Conservation (phyloP, 1,140 invertebrate genomes). For the Drosophila fuyamai region DNA sequence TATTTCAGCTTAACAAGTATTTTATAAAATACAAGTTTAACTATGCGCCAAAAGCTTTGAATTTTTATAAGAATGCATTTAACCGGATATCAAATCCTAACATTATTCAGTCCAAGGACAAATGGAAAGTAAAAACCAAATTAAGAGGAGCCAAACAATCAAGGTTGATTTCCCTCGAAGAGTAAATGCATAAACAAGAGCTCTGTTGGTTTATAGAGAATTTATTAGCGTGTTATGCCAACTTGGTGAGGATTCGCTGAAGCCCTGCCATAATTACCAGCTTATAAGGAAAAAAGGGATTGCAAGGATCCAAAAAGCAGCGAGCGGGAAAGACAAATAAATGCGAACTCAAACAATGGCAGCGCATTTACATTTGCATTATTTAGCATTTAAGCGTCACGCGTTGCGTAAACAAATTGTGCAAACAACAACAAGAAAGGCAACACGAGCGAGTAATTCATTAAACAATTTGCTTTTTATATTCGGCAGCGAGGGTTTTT, state of each 20-base stretch:
- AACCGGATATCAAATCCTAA: not conserved
- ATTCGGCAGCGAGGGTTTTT: slow-evolving; percentile 3
- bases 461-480: slow-evolving; percentile 63
- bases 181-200: slow-evolving; percentile 9
- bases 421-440: slow-evolving; percentile 63
- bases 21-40: no score
- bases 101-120: not conserved
- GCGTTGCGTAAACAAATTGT: slow-evolving; percentile 82
- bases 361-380: slow-evolving; percentile 78
- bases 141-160: not conserved
- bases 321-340: slow-evolving; percentile 46
- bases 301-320: slow-evolving; percentile 38
- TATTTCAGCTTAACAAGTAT: no score
- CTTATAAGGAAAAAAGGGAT: slow-evolving; percentile 58
- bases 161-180: not conserved
- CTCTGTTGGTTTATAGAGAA: slow-evolving; percentile 12
- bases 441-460: slow-evolving; percentile 72
- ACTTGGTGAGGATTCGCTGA: slow-evolving; percentile 17
- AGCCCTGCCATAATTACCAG: slow-evolving; percentile 43
- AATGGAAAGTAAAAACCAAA: not conserved
- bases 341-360: slow-evolving; percentile 65
- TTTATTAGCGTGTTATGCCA: slow-evolving; percentile 15
- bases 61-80: no score
- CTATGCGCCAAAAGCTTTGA: no score
- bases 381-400: slow-evolving; percentile 83